Conservation (phyloP, 2,888 invertebrate genomes). For the Catocala sponsa region DNA sequence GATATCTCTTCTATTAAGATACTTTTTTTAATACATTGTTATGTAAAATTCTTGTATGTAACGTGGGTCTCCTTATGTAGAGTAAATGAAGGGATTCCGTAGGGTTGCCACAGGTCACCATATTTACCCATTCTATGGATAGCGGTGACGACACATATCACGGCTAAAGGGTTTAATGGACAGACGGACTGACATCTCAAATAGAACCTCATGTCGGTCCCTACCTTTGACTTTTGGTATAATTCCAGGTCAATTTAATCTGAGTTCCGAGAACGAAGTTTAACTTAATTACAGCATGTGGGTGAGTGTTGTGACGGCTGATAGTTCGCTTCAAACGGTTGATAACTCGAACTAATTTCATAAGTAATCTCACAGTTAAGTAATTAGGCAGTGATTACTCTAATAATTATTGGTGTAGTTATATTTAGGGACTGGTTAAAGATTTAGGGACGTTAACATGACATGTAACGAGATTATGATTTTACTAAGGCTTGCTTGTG, state of each 20-base stretch:
- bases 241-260: conserved; percentile 20
- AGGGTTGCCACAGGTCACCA: background rate
- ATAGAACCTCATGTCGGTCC: conserved; percentile 13
- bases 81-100: background rate
- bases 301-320: conserved; percentile 21
- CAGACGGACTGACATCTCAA: conserved; percentile 39
- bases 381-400: too few species aligned
- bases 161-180: conserved; percentile 40
- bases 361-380: too few species aligned
- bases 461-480: too few species aligned
- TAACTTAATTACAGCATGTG: conserved; percentile 26
- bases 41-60: too few species aligned
- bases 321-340: conserved; percentile 13
- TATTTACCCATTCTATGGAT: conserved; percentile 4
- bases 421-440: too few species aligned
- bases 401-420: too few species aligned
- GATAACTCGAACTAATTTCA: conserved; percentile 6
- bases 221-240: conserved; percentile 24
- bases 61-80: too few species aligned
- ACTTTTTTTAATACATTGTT: too few species aligned
- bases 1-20: too few species aligned
- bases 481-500: too few species aligned
- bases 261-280: conserved; percentile 13
- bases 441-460: too few species aligned
- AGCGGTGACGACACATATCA: conserved; percentile 23